Evolutionary conservation across 37 sponge, comb jelly and placozoan species (phyloP).

Genomic region (Oscarella lobularis): DNA sequence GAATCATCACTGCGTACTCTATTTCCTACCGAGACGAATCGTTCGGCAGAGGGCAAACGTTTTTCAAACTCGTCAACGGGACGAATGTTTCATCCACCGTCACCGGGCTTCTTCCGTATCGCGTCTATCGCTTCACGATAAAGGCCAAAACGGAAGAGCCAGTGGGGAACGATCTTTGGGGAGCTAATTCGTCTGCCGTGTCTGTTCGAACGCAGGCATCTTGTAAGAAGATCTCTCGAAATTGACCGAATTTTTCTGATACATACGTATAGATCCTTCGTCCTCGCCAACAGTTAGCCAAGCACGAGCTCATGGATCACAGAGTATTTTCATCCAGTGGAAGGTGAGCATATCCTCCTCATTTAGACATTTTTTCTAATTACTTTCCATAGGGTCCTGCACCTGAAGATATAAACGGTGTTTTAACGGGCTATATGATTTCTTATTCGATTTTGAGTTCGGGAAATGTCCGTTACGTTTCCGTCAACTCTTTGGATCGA

Average conservation of each 20-base stretch:
- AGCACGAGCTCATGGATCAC: too few relatives aligned
- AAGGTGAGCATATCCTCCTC: background rate
- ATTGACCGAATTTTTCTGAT: too few relatives aligned
- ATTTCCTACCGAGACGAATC: background rate
- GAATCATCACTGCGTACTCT: background rate
- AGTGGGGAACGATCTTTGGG: background rate
- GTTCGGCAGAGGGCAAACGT: too few relatives aligned
- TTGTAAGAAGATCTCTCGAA: too few relatives aligned
- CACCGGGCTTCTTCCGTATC: background rate
- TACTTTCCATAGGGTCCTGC: background rate
- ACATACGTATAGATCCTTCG: too few relatives aligned
- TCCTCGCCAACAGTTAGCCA: too few relatives aligned
- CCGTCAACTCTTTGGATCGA: background rate
- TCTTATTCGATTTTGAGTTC: background rate
- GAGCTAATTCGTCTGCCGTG: background rate
- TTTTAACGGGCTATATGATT: background rate
- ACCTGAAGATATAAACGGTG: background rate
- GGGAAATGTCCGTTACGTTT: background rate
- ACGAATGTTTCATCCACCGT: background rate
- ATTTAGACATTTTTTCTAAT: background rate
- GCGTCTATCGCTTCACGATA: background rate
- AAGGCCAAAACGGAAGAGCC: background rate
- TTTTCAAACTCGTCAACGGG: background rate
- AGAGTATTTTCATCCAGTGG: background rate
- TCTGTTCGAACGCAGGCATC: too few relatives aligned